Conservation (phyloP, 2,113 vertebrate species). For the Dendropsophus ebraccatus region DNA sequence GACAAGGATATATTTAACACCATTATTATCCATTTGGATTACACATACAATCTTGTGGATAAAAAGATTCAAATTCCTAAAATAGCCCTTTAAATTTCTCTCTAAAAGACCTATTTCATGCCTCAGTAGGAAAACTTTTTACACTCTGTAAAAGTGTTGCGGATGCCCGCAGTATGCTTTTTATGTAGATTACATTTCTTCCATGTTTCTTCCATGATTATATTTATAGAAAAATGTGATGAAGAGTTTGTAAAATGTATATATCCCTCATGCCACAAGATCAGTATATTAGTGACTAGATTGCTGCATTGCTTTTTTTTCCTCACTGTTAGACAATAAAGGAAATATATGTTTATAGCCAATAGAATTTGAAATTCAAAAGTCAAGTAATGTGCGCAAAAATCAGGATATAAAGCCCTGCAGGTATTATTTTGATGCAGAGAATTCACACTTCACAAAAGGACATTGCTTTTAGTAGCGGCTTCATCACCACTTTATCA, state of each 20-base stretch:
- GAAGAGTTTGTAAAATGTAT: background rate
- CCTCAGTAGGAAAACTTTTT: too few relatives aligned
- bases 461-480: background rate
- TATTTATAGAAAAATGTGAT: background rate
- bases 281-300: background rate
- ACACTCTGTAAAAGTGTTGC: too few relatives aligned
- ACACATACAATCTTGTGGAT: too few relatives aligned
- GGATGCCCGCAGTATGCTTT: too few relatives aligned
- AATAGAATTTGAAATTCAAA: background rate
- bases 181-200: too few relatives aligned
- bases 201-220: too few relatives aligned
- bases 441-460: slow-evolving; percentile 6
- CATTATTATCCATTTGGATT: too few relatives aligned
- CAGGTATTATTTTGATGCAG: background rate
- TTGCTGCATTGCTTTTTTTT: too few relatives aligned
- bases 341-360: background rate
- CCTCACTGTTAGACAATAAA: background rate
- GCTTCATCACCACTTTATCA: slow-evolving; percentile 17
- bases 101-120: too few relatives aligned
- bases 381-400: background rate
- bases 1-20: too few relatives aligned
- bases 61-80: too few relatives aligned
- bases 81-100: too few relatives aligned
- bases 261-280: background rate
- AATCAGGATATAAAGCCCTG: background rate